Percentiles rank a stretch among this genome's conserved stretches.
These are phyloP conservation scores for Xanthia togata DNA, from an alignment of 2,888 invertebrate species.

Conservation along the genomic window DNA sequence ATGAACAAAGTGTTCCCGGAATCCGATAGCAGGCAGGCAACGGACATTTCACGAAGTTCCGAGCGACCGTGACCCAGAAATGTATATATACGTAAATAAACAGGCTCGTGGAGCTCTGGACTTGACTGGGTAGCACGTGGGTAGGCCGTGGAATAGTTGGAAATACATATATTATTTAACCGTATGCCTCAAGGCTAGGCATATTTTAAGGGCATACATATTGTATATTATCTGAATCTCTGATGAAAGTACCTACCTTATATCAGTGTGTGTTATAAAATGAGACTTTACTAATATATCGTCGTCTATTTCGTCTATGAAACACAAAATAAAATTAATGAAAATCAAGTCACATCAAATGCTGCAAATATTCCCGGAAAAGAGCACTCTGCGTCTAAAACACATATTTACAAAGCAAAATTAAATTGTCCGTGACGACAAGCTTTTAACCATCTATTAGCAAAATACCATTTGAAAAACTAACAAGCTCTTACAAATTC, in stretches of 20 bases:
- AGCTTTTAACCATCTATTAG: conserved; percentile 14
- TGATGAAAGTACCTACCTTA: neutral
- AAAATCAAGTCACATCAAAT: neutral
- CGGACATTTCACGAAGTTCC: conserved; percentile 62
- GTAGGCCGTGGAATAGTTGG: conserved; percentile 3
- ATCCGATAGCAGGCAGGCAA: conserved; percentile 57
- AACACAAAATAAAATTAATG: neutral
- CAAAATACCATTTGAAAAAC: conserved; percentile 8
- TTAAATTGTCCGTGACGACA: conserved; percentile 43
- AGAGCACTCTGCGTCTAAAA: neutral
- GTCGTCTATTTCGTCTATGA: neutral
- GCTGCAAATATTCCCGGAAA: neutral
- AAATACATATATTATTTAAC: conserved; percentile 19
- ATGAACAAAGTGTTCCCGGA: conserved; percentile 65
- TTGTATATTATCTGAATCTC: neutral
- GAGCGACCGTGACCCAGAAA: conserved; percentile 72
- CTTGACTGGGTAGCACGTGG: conserved; percentile 30
- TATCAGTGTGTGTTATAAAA: neutral
- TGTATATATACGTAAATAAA: conserved; percentile 66
- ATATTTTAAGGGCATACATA: neutral
- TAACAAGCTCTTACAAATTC: conserved; percentile 9
- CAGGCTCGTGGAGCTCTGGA: conserved; percentile 46
- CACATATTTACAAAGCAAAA: conserved; percentile 10
- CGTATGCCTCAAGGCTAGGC: neutral
- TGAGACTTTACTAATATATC: neutral